Conservation (phyloP, 2,113 vertebrate species). For the Pungitius pungitius region DNA sequence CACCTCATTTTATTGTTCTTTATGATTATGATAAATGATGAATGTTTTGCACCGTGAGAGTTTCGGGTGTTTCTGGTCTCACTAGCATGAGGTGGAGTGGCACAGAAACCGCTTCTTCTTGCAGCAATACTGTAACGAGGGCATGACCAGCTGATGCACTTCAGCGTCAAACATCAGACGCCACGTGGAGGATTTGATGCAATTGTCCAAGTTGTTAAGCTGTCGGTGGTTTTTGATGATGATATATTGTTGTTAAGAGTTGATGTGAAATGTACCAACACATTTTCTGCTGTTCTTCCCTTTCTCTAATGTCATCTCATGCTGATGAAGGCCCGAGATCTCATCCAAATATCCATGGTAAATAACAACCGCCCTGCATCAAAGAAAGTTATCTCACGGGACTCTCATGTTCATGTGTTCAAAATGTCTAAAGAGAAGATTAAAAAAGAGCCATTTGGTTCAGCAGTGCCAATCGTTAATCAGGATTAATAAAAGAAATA, state of each 20-base stretch:
- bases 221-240: constrained; percentile 44
- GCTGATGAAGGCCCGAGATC: constrained; percentile 82
- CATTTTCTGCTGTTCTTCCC: constrained; percentile 76
- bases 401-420: constrained; percentile 2
- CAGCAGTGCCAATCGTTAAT: constrained; percentile 1
- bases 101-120: constrained; percentile 40
- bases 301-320: constrained; percentile 79
- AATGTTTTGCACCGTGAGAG: no score
- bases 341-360: constrained; percentile 83
- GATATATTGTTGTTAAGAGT: constrained; percentile 28
- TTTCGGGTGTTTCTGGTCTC: no score
- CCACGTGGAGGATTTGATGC: constrained; percentile 34
- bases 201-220: constrained; percentile 39
- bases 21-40: no score
- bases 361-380: constrained; percentile 75
- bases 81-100: constrained; percentile 63
- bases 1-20: neutral
- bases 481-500: neutral
- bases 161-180: neutral
- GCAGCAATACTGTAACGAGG: constrained; percentile 35
- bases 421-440: constrained; percentile 3
- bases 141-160: constrained; percentile 42
- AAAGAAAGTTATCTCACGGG: constrained; percentile 29
- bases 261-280: constrained; percentile 64
- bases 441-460: constrained; percentile 23